Evolutionary conservation across 2,888 invertebrate genomes (phyloP).

Genomic region (Entomobrya multifasciata): DNA sequence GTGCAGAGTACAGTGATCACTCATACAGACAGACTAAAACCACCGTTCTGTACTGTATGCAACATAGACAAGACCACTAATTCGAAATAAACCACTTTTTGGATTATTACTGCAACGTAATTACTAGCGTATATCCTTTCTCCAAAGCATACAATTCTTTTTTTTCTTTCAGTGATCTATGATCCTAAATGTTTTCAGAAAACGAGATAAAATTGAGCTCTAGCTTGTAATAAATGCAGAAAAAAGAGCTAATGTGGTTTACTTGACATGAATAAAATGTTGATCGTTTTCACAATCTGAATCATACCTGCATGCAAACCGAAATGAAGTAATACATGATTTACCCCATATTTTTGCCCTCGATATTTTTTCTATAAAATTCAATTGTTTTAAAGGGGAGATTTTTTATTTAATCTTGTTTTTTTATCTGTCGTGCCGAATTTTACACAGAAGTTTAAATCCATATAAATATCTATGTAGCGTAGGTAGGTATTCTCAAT

Average conservation of each 20-base stretch:
- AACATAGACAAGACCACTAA: no score
- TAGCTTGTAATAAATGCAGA: neutral
- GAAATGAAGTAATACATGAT: conserved; percentile 41
- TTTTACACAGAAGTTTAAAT: no score
- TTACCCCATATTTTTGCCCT: conserved; percentile 62
- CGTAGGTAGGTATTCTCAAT: no score
- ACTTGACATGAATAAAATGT: conserved; percentile 34
- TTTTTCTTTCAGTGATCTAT: neutral
- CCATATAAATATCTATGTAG: no score
- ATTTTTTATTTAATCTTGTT: conserved; percentile 6
- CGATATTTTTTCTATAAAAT: conserved; percentile 47
- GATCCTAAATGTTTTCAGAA: neutral
- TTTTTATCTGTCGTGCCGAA: no score
- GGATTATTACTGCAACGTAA: no score
- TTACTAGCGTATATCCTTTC: no score
- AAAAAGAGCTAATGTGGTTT: conserved; percentile 16
- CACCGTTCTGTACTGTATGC: no score
- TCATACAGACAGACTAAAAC: no score
- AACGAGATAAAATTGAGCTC: neutral
- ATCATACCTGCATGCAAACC: neutral
- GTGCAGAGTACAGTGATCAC: no score
- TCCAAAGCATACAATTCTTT: neutral
- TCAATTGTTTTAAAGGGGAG: conserved; percentile 16
- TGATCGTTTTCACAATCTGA: neutral
- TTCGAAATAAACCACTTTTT: neutral